phyloP scores from a whole-genome alignment of 2,113 vertebrate genomes.

The Pomatorhinus ruficollis region DNA sequence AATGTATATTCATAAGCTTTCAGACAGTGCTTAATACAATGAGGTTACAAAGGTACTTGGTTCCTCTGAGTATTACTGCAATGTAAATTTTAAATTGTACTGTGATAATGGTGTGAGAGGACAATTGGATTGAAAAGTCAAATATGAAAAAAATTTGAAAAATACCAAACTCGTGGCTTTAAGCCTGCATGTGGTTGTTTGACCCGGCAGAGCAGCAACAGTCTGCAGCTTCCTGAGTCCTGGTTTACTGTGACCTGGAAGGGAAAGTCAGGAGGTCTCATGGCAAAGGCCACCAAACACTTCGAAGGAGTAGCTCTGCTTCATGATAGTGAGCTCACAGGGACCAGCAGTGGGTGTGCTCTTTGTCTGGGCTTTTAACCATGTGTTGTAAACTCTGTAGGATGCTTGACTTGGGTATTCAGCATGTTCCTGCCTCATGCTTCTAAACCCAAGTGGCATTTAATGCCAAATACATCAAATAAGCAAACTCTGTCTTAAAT shows the following conservation, averaged over 20 bases:
- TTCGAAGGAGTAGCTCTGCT: neutral
- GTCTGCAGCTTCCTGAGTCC: neutral
- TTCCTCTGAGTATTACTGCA: neutral
- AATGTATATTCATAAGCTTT: slow-evolving; percentile 33
- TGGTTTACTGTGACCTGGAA: neutral
- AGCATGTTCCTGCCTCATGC: too few relatives aligned
- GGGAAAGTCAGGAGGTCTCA: neutral
- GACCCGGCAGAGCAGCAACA: neutral
- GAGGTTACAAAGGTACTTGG: neutral
- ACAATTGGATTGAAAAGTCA: neutral
- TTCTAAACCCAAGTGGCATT: too few relatives aligned
- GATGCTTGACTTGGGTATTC: too few relatives aligned
- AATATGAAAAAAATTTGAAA: neutral
- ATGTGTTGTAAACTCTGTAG: too few relatives aligned
- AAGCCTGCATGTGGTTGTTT: neutral
- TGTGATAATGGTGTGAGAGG: neutral
- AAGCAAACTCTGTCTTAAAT: too few relatives aligned
- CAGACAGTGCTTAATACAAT: neutral
- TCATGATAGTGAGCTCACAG: too few relatives aligned
- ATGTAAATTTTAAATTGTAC: neutral
- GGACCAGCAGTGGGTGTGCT: too few relatives aligned
- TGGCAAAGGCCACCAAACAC: neutral
- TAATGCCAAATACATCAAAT: too few relatives aligned
- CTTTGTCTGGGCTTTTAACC: too few relatives aligned
- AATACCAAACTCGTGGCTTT: neutral